These are phyloP conservation scores for Dasypogon diadema DNA, from an alignment of 2,888 invertebrate genomes.

Conservation along the genomic window DNA sequence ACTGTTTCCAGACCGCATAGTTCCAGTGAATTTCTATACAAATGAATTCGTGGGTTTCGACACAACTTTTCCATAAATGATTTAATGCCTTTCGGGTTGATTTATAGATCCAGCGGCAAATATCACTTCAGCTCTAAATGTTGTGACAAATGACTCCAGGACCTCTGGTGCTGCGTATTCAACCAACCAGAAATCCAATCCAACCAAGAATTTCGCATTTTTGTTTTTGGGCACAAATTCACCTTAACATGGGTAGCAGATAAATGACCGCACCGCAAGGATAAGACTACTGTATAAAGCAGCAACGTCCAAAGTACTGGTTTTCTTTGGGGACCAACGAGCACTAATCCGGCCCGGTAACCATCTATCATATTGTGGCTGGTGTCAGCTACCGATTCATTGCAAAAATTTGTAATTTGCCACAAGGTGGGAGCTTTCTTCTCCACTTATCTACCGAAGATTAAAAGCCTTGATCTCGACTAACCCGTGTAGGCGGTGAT, in stretches of 20 bases:
- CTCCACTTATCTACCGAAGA: conserved; percentile 30
- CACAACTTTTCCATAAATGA: conserved; percentile 42
- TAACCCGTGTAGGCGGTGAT: conserved; percentile 31
- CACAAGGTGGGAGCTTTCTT: conserved; percentile 29
- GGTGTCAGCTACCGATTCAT: conserved; percentile 43
- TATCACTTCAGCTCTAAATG: conserved; percentile 23
- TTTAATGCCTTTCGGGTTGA: conserved; percentile 21
- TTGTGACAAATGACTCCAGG: conserved; percentile 24
- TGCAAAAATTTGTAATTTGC: conserved; percentile 2
- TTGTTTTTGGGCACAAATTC: background rate
- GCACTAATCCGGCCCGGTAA: conserved; percentile 17
- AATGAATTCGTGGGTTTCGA: conserved; percentile 36
- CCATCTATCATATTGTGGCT: conserved; percentile 31
- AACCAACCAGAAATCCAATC: conserved; percentile 37
- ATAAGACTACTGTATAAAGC: conserved; percentile 9
- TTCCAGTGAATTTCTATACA: conserved; percentile 8
- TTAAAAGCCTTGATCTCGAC: conserved; percentile 31
- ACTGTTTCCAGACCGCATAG: conserved; percentile 9
- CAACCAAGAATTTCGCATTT: conserved; percentile 21
- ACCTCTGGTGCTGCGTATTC: conserved; percentile 8
- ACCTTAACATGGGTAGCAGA: conserved; percentile 26
- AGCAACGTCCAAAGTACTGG: background rate
- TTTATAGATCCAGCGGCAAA: conserved; percentile 2
- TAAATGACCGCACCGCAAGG: conserved; percentile 40
- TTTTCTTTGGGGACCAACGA: background rate